These are phyloP conservation scores for Aphodius granarius DNA, from an alignment of 2,888 invertebrate genomes.

Conservation along the genomic window DNA sequence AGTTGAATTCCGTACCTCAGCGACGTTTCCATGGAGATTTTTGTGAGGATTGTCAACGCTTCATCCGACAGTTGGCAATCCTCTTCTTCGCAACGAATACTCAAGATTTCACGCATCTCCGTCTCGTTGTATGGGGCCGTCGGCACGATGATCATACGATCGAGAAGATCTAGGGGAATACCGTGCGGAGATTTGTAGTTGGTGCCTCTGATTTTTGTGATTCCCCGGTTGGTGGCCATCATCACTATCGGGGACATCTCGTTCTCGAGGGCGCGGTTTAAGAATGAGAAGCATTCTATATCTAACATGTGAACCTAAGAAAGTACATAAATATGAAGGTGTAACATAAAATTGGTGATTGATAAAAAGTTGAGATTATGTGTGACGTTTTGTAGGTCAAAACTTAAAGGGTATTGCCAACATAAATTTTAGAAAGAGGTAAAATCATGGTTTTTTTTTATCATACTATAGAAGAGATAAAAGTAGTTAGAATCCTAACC, in stretches of 20 bases:
- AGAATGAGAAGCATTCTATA: conserved; percentile 97
- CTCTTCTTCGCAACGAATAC: conserved; percentile 89
- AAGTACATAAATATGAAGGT: too few species aligned
- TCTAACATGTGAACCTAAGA: conserved; percentile 95
- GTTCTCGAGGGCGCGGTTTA: conserved; percentile 95
- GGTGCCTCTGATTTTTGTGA: conserved; percentile 94
- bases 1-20: conserved; percentile 96
- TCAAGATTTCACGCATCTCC: conserved; percentile 86
- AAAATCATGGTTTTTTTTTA: conserved; percentile 9
- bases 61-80: conserved; percentile 94
- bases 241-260: conserved; percentile 98
- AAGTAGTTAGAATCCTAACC: conserved; percentile 51
- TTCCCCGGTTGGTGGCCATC: conserved; percentile 97
- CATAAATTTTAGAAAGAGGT: too few species aligned
- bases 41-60: conserved; percentile 86
- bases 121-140: conserved; percentile 86
- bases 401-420: too few species aligned
- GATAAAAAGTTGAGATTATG: neutral
- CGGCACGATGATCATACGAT: conserved; percentile 92
- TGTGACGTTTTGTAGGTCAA: neutral
- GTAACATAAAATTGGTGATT: too few species aligned
- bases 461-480: neutral
- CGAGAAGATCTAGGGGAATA: conserved; percentile 94
- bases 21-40: conserved; percentile 91
- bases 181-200: conserved; percentile 95